phyloP scores from a whole-genome alignment of 2,113 vertebrate species.

The Xyliphius kryptos region DNA sequence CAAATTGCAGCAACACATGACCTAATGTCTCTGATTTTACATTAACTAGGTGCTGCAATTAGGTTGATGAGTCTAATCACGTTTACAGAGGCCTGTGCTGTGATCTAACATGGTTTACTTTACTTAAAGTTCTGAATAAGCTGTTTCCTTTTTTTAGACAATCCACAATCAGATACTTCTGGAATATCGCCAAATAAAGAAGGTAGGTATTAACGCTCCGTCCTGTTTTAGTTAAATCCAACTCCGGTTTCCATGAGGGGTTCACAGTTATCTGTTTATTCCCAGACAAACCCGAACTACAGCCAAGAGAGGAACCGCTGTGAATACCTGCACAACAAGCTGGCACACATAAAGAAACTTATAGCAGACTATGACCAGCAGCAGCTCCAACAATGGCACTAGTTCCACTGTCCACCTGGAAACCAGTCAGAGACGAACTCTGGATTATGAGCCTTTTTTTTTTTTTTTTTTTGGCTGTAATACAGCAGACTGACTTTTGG shows the following conservation, averaged over 20 bases:
- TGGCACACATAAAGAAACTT: constrained; percentile 95
- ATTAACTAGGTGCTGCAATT: no score
- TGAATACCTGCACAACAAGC: constrained; percentile 98
- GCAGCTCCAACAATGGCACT: constrained; percentile 78
- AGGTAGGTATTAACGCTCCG: constrained; percentile 61
- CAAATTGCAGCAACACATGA: no score
- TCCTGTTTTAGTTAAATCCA: neutral
- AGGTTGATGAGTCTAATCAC: no score
- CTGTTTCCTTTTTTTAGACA: constrained; percentile 62
- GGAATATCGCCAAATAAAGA: constrained; percentile 97
- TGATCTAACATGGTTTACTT: no score
- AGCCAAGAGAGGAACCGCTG: constrained; percentile 96
- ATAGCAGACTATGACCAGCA: constrained; percentile 94
- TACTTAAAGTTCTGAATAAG: neutral
- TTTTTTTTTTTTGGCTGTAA: constrained; percentile 5
- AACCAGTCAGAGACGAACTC: constrained; percentile 54
- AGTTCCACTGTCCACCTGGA: constrained; percentile 51
- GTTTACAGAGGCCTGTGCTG: no score
- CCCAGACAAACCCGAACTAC: constrained; percentile 92
- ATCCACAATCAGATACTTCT: constrained; percentile 96
- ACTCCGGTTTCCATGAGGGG: neutral
- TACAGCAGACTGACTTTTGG: no score
- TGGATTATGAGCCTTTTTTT: constrained; percentile 43
- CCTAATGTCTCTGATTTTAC: no score
- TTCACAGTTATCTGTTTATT: constrained; percentile 31